Evolutionary conservation across 1,140 invertebrate genomes (phyloP).

Genomic region (Drosophila grimshawi): DNA sequence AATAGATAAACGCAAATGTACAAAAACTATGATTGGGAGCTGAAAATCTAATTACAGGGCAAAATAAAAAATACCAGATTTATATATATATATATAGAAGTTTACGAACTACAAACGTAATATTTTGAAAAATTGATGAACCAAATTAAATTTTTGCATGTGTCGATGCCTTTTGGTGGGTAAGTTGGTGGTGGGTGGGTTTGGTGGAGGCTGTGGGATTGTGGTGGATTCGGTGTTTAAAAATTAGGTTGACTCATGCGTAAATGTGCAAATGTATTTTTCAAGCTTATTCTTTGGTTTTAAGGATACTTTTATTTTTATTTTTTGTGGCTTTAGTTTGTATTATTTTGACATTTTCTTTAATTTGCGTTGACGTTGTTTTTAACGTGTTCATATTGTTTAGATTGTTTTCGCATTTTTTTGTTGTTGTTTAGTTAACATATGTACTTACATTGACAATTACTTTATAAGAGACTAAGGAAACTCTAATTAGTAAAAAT

Average conservation of each 20-base stretch:
- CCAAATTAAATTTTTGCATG: constrained; percentile 52
- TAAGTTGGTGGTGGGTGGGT: constrained; percentile 18
- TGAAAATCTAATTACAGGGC: constrained; percentile 68
- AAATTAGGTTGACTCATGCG: constrained; percentile 84
- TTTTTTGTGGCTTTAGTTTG: constrained; percentile 36
- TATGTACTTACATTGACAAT: constrained; percentile 76
- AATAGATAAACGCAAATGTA: constrained; percentile 52
- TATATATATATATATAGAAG: constrained; percentile 32
- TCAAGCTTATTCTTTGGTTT: constrained; percentile 68
- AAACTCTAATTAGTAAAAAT: constrained; percentile 59
- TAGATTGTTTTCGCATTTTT: constrained; percentile 50
- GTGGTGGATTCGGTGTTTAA: constrained; percentile 54
- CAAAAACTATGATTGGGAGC: constrained; percentile 34
- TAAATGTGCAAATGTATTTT: constrained; percentile 85
- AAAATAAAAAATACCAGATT: constrained; percentile 36
- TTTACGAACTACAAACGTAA: constrained; percentile 60
- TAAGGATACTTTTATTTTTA: constrained; percentile 14
- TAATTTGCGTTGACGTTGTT: constrained; percentile 52
- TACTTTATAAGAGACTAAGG: constrained; percentile 74
- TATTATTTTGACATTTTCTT: constrained; percentile 51
- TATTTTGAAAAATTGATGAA: constrained; percentile 37
- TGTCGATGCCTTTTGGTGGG: constrained; percentile 28
- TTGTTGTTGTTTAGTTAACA: constrained; percentile 53
- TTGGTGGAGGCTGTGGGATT: constrained; percentile 12
- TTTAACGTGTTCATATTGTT: constrained; percentile 52